A percentile compares a stretch with the other conserved stretches of the same genome.
These are phyloP conservation scores for Dasyurus viverrinus DNA, from an alignment of 2,113 vertebrate genomes.

Conservation along the genomic window DNA sequence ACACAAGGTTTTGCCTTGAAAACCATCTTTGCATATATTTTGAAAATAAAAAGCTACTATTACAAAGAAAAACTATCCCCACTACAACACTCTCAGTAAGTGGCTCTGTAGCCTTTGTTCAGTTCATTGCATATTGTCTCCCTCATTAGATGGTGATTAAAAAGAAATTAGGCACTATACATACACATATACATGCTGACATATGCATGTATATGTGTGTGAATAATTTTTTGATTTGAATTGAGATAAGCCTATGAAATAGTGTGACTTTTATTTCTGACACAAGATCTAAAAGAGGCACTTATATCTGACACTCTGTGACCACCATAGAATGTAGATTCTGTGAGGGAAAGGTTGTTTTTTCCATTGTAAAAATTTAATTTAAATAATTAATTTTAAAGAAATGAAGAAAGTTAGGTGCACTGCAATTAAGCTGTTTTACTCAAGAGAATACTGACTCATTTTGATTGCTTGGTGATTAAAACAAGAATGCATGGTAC, in stretches of 20 bases:
- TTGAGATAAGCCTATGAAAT: not conserved
- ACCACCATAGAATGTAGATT: not conserved
- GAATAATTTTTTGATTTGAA: not conserved
- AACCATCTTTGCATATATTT: too few species aligned
- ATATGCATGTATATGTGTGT: not conserved
- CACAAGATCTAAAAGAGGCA: not conserved
- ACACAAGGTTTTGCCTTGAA: too few species aligned
- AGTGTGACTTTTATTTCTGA: not conserved
- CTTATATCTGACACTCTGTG: not conserved
- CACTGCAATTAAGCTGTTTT: not conserved
- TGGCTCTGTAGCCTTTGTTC: not conserved
- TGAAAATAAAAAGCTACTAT: too few species aligned
- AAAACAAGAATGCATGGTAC: not conserved
- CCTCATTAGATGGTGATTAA: not conserved
- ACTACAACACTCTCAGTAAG: not conserved
- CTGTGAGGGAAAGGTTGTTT: not conserved
- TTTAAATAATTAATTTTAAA: not conserved
- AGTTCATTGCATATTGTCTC: too few species aligned
- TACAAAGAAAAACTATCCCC: too few species aligned
- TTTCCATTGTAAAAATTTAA: not conserved
- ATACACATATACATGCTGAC: too few species aligned
- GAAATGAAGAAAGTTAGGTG: not conserved
- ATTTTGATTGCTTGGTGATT: too few species aligned
- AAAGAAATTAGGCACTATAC: not conserved
- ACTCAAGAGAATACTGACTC: not conserved